phyloP scores from a whole-genome alignment of 2,113 vertebrate genomes.

The Genyomyrus donnyi region DNA sequence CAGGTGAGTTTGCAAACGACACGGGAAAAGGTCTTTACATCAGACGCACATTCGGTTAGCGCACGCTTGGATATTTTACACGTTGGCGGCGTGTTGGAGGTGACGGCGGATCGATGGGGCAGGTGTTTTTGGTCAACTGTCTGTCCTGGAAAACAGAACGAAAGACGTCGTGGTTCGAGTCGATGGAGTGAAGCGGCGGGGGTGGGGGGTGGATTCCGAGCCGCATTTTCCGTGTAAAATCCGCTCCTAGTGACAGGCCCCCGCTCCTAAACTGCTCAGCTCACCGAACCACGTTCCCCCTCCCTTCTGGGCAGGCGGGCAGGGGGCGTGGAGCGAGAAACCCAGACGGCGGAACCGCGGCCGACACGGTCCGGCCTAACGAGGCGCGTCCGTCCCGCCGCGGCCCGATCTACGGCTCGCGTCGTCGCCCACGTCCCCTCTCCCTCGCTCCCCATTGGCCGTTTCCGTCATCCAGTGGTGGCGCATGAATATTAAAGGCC shows the following conservation, averaged over 20 bases:
- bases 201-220: conserved; percentile 23
- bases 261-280: conserved; percentile 34
- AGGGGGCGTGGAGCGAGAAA: conserved; percentile 25
- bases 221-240: conserved; percentile 28
- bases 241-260: conserved; percentile 25
- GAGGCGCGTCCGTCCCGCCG: conserved; percentile 26
- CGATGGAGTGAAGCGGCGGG: not conserved
- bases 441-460: conserved; percentile 30
- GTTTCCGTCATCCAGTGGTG: conserved; percentile 38
- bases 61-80: not conserved
- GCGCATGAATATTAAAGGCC: conserved; percentile 56
- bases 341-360: conserved; percentile 36
- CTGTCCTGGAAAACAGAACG: not conserved
- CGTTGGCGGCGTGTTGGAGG: not conserved
- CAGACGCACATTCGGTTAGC: not conserved
- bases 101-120: conserved; percentile 11
- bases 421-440: not conserved
- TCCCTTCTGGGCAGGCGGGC: conserved; percentile 13
- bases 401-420: not conserved
- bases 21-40: not conserved
- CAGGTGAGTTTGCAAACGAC: not conserved
- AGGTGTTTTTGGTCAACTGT: conserved; percentile 16
- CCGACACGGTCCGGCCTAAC: conserved; percentile 35
- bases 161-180: not conserved
- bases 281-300: conserved; percentile 29